Conservation (phyloP, 2,113 vertebrate genomes). For the Macaca fascicularis region DNA sequence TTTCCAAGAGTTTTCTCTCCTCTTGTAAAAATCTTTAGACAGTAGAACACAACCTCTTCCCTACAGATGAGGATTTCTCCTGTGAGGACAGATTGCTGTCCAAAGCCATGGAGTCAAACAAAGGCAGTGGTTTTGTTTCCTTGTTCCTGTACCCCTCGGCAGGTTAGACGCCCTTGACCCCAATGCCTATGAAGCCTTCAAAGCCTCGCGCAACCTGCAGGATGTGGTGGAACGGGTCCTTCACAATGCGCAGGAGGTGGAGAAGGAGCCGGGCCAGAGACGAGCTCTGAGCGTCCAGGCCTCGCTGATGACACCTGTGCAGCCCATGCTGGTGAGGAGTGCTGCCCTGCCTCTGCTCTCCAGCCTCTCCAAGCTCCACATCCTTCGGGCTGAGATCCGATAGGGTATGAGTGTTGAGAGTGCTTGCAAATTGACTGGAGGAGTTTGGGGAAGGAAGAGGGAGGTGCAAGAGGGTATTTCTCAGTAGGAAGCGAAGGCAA, state of each 20-base stretch:
- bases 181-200: constrained; percentile 97
- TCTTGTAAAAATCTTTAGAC: background rate
- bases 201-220: constrained; percentile 95
- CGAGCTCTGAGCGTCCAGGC: constrained; percentile 92
- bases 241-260: constrained; percentile 91
- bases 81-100: background rate
- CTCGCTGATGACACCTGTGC: constrained; percentile 96
- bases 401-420: background rate
- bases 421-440: background rate
- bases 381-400: background rate
- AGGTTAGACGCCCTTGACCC: constrained; percentile 97
- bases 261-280: constrained; percentile 87
- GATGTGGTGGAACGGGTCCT: constrained; percentile 96
- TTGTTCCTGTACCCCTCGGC: background rate
- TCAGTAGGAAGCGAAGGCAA: background rate
- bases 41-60: background rate
- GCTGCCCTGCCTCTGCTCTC: background rate
- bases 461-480: background rate
- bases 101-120: background rate
- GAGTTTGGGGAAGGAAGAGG: background rate
- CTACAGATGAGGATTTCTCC: background rate
- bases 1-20: background rate
- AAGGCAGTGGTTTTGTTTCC: background rate
- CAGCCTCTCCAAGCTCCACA: background rate
- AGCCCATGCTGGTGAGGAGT: constrained; percentile 95